These are phyloP conservation scores for Hylomyscus alleni DNA, from an alignment of 2,797 vertebrate genomes.

Conservation along the genomic window DNA sequence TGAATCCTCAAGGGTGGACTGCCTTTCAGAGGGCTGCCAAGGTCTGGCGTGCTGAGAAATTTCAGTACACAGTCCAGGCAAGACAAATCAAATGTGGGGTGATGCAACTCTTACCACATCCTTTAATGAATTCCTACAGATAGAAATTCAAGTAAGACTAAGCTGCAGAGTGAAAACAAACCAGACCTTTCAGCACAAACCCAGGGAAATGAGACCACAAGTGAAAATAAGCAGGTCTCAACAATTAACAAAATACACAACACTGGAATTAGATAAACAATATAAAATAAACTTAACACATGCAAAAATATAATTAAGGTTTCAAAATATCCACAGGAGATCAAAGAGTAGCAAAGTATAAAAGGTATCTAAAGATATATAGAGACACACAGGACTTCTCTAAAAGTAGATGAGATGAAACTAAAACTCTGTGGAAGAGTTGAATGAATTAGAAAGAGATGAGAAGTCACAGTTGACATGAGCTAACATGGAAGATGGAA, in stretches of 20 bases:
- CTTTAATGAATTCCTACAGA: constrained; percentile 28
- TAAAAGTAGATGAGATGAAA: neutral
- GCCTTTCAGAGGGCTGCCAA: neutral
- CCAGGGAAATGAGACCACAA: neutral
- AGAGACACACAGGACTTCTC: constrained; percentile 40
- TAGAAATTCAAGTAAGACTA: constrained; percentile 47
- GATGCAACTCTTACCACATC: neutral
- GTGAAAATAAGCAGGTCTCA: constrained; percentile 12
- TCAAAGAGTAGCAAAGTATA: neutral
- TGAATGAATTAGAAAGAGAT: neutral
- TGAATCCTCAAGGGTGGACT: neutral
- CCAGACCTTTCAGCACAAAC: neutral
- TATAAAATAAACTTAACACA: constrained; percentile 38
- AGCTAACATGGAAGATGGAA: neutral
- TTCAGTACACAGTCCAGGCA: neutral
- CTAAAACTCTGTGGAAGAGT: constrained; percentile 27
- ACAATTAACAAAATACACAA: constrained; percentile 29
- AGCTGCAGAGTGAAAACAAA: constrained; percentile 32
- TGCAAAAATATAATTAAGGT: constrained; percentile 37
- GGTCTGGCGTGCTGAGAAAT: neutral
- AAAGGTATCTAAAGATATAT: constrained; percentile 21
- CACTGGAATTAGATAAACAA: neutral
- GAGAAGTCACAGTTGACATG: neutral
- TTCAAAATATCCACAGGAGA: constrained; percentile 34
- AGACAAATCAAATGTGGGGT: constrained; percentile 4